A percentile compares a stretch with the other conserved stretches of the same genome.
These are phyloP conservation scores for Dasyprocta punctata DNA, from an alignment of 2,113 vertebrate genomes.

Conservation along the genomic window DNA sequence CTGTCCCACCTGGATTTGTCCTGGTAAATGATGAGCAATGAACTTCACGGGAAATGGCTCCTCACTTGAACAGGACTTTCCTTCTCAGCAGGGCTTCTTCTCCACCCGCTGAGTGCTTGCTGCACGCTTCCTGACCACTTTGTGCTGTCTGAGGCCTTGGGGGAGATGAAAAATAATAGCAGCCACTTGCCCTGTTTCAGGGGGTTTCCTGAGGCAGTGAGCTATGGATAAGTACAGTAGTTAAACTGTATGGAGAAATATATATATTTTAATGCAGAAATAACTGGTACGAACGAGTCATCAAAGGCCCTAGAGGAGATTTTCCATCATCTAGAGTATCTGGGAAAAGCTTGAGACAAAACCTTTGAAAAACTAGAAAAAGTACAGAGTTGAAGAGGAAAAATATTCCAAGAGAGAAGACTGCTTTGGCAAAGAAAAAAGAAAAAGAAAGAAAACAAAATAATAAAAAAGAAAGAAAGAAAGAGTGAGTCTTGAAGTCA, in stretches of 20 bases:
- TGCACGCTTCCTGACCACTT: background rate
- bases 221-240: background rate
- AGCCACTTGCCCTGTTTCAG: background rate
- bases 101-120: background rate
- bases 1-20: background rate
- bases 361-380: conserved; percentile 36
- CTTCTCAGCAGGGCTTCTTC: background rate
- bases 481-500: background rate
- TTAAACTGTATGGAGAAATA: background rate
- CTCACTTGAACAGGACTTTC: background rate
- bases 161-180: background rate
- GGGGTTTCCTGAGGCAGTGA: background rate
- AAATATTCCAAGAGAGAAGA: background rate
- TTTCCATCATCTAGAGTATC: background rate
- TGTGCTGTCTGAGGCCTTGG: background rate
- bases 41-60: background rate
- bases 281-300: background rate
- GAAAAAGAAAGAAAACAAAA: background rate
- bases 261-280: background rate
- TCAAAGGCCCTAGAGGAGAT: background rate
- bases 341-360: background rate
- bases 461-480: background rate
- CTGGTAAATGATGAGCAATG: background rate
- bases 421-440: background rate
- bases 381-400: background rate